Evolutionary conservation across 2,113 vertebrate genomes (phyloP).

Genomic region (Mobula birostris): DNA sequence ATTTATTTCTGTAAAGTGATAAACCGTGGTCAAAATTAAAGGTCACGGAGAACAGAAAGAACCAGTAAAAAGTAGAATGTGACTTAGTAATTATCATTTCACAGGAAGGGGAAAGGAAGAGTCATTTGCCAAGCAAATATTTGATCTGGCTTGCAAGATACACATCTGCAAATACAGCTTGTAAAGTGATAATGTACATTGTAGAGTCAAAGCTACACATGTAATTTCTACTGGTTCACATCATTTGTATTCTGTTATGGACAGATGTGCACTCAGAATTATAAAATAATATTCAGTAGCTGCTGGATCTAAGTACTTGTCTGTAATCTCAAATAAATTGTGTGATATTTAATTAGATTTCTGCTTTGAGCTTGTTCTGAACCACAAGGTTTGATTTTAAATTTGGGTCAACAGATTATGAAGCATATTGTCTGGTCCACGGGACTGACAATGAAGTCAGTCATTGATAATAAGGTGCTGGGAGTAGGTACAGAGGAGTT

Average conservation of each 20-base stretch:
- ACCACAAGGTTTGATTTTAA: neutral
- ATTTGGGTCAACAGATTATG: neutral
- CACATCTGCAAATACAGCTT: neutral
- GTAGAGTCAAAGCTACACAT: neutral
- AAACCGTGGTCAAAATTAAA: slow-evolving; percentile 23
- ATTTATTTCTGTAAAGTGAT: slow-evolving; percentile 25
- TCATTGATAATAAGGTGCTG: too few relatives aligned
- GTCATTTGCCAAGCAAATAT: slow-evolving; percentile 28
- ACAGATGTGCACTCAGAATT: neutral
- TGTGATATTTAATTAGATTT: neutral
- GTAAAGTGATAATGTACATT: neutral
- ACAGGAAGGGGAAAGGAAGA: slow-evolving; percentile 17
- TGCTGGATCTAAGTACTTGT: neutral
- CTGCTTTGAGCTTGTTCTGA: neutral
- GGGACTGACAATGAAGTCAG: neutral
- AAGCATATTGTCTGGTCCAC: neutral
- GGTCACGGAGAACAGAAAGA: neutral
- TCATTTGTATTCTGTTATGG: neutral
- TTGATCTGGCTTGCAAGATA: slow-evolving; percentile 20
- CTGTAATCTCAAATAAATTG: neutral
- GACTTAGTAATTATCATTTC: slow-evolving; percentile 13
- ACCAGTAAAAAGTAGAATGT: neutral
- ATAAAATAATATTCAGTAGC: neutral
- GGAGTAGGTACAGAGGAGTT: too few relatives aligned
- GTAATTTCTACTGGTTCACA: neutral